Conservation (phyloP, 1,140 invertebrate species). For the Achatina immaculata region DNA sequence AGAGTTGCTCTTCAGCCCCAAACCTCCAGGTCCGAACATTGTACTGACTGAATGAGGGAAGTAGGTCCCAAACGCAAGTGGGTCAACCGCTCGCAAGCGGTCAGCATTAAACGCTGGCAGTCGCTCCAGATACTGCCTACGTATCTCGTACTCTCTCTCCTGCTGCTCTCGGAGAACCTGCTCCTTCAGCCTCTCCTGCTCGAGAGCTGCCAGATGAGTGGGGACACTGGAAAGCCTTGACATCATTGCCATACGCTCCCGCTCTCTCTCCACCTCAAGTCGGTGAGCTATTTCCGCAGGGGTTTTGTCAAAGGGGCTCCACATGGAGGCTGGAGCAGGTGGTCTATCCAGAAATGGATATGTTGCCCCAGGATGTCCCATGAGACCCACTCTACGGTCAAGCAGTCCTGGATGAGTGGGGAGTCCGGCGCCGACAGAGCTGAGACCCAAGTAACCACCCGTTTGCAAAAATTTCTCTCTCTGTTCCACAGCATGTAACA, state of each 20-base stretch:
- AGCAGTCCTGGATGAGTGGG: constrained; percentile 26
- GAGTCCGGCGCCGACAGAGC: constrained; percentile 6
- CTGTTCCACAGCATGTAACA: constrained; percentile 39
- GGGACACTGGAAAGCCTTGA: constrained; percentile 38
- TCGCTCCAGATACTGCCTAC: constrained; percentile 50
- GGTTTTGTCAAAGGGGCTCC: constrained; percentile 58
- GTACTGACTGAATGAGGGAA: constrained; percentile 55
- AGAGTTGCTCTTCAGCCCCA: constrained; percentile 49
- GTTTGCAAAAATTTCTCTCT: constrained; percentile 30
- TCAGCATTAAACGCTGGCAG: constrained; percentile 51
- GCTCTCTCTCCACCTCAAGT: constrained; percentile 53
- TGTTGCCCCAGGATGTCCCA: constrained; percentile 29
- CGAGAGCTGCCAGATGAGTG: constrained; percentile 43
- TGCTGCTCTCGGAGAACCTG: constrained; percentile 52
- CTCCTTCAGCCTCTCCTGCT: constrained; percentile 56
- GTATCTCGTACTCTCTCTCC: constrained; percentile 41
- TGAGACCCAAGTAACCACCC: constrained; percentile 18
- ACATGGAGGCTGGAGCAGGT: constrained; percentile 47
- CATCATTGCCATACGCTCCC: constrained; percentile 49
- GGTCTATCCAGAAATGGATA: constrained; percentile 47
- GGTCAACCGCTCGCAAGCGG: constrained; percentile 46
- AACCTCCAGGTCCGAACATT: constrained; percentile 45
- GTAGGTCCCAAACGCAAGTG: constrained; percentile 36
- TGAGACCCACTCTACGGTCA: not conserved
- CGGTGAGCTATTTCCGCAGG: constrained; percentile 48